Evolutionary conservation across 2,797 vertebrate species (phyloP).

Genomic region (Avahi laniger): DNA sequence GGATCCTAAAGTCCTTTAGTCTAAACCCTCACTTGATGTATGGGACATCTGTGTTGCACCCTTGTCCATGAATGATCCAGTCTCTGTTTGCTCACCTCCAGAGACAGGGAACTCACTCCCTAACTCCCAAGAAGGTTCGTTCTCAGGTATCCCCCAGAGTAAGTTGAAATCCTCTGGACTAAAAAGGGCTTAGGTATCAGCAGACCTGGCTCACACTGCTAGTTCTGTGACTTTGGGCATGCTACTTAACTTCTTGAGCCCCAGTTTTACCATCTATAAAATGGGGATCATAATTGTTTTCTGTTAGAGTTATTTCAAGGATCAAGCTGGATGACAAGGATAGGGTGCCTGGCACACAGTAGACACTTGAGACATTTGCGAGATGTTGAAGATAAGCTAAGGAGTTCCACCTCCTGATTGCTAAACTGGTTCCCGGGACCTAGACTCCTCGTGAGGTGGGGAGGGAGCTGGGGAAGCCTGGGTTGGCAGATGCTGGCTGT

Average conservation of each 20-base stretch:
- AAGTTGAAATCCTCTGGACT: background rate
- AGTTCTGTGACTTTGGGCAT: background rate
- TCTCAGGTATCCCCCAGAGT: background rate
- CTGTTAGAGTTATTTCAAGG: background rate
- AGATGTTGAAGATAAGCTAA: background rate
- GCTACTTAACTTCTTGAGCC: background rate
- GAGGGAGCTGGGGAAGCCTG: background rate
- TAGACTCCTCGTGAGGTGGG: fast-evolving
- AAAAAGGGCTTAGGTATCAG: background rate
- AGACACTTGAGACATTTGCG: background rate
- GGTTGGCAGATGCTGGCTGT: background rate
- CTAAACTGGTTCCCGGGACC: background rate
- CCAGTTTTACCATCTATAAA: background rate
- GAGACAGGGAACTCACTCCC: background rate
- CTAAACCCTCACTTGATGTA: background rate
- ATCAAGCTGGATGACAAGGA: background rate
- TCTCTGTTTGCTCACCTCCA: background rate
- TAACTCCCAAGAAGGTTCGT: background rate
- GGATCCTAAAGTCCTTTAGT: background rate
- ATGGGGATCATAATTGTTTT: background rate
- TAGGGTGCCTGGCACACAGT: background rate
- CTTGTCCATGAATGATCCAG: background rate
- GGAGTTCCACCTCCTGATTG: background rate
- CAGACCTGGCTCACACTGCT: background rate
- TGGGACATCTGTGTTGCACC: background rate